Base-by-base conservation (phyloP, 2,888 invertebrate genomes). In the Platypus cylindrus region DNA sequence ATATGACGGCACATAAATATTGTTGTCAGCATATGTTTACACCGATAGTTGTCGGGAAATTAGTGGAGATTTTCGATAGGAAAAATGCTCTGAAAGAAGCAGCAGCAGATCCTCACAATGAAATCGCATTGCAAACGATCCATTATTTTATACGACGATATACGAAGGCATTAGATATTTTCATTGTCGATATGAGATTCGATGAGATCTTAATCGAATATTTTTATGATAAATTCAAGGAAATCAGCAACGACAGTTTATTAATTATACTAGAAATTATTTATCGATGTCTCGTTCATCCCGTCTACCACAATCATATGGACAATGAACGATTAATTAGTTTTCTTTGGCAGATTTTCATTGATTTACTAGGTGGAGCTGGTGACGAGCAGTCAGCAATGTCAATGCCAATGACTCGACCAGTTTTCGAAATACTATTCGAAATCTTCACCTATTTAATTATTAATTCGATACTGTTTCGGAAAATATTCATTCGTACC, bases 21-120 rank as follows among this genome's bases (percentile, higher is more conserved):
- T 56, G 55, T 35, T 56, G 55, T 30, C 50, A 53, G 23, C 47
- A 48, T 32, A 54, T 57, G 50, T 32, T 54, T 12, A 53, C 51
- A 3, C 49, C 52, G 3, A 40, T 42, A 11, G 46, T 56, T 3
- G 37, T 55, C 2, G 44, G 44, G 30, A 48, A 45, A 20, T 25
- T 56, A 8, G 29, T 51, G 3, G 40, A 44, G 12, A 48, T 54
- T 5, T 29, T 54, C 16, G 40, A 45, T 11, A 37, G 48, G 25
- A 44, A 44, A 26, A 37, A 37, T 20, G 48, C 47, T 26, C 37
- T 48, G 25, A 44, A 44, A 26, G 36, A 37, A 17, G 48, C 47
- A 24, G 44, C 46, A 15, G 45, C 43, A 20, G 53, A 52, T 44
- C 46, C 50, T 14, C 40, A 45, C 9, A 54, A 54, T 32, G 49